Percentiles rank a stretch among this genome's conserved stretches.
Conservation (phyloP, 1,140 invertebrate species). For the Micrasema longulum region DNA sequence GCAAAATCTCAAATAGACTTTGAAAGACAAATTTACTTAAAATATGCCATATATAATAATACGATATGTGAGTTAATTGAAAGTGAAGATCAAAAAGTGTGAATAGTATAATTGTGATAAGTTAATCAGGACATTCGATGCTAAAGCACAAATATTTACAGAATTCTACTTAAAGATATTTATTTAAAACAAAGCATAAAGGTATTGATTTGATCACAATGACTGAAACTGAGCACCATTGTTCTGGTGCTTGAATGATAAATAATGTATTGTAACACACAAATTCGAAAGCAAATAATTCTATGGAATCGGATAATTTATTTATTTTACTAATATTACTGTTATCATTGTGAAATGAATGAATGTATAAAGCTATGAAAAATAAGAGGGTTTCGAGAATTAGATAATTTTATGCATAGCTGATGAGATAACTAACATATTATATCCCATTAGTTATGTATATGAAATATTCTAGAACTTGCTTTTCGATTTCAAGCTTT, state of each 20-base stretch:
- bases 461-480: no score
- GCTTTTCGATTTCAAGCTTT: no score
- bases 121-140: constrained; percentile 27
- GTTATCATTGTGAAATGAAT: neutral
- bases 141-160: constrained; percentile 17
- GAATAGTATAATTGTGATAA: constrained; percentile 29
- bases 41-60: constrained; percentile 43
- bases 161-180: constrained; percentile 19
- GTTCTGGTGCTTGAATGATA: constrained; percentile 25
- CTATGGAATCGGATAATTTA: neutral
- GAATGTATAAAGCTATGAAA: neutral
- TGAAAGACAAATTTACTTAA: constrained; percentile 25
- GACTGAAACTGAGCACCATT: constrained; percentile 22
- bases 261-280: constrained; percentile 1
- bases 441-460: no score
- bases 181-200: constrained; percentile 26
- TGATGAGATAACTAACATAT: no score
- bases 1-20: constrained; percentile 28
- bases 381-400: no score
- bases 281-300: constrained; percentile 34
- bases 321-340: constrained; percentile 9
- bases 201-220: constrained; percentile 15
- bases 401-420: no score
- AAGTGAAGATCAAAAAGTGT: constrained; percentile 7
- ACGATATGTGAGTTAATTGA: constrained; percentile 20